Base-by-base conservation (phyloP, 2,113 vertebrate genomes). In the Chlamydotis undulata region DNA sequence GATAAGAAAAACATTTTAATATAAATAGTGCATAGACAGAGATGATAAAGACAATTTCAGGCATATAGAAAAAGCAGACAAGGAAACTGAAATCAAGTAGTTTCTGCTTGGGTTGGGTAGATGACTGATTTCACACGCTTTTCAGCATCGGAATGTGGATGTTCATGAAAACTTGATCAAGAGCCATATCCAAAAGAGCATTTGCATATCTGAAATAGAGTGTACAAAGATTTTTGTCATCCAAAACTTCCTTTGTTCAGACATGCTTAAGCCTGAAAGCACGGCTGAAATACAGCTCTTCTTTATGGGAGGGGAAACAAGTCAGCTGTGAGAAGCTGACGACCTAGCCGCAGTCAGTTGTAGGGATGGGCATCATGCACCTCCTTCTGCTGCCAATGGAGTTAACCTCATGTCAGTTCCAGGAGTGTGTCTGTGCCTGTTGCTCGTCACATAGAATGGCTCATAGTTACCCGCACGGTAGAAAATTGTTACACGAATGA, bases 141-240 rank as follows among this genome's bases (percentile, higher is more conserved):
- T 92, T 87, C 94, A 92, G 83, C 87, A 74, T 31, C 87, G 81
- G 78, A 94, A 93, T 77, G 91, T 74, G 87, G 83, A 94, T 95
- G 81, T 87, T 96, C 87, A 91, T 91, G 77, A 97, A 97, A 96
- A 95, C 86, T 94, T 96, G 92, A 96, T 95, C 92, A 96, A 94
- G 94, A 95, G 77, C 83, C 94, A 95, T 85, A 93, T 85, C 95
- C 80, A 53, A 94, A 96, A 68, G 70, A 85, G 19, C 84, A 96
- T 93, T 96, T 94, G 92, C 94, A 94, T 96, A 95, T 96, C 94
- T 96, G 69, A 96, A 94, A 92, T 83, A 82, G 80, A 84, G 93
- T 92, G 86, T 24, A 91, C 86, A 73, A 93, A 92, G 91, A 96
- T 97, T 97, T 93, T 19, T 94, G 78, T 65, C 78, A 89, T 91